These are phyloP conservation scores for Corythoichthys haematopterus DNA, from an alignment of 2,113 vertebrate genomes.

Conservation along the genomic window DNA sequence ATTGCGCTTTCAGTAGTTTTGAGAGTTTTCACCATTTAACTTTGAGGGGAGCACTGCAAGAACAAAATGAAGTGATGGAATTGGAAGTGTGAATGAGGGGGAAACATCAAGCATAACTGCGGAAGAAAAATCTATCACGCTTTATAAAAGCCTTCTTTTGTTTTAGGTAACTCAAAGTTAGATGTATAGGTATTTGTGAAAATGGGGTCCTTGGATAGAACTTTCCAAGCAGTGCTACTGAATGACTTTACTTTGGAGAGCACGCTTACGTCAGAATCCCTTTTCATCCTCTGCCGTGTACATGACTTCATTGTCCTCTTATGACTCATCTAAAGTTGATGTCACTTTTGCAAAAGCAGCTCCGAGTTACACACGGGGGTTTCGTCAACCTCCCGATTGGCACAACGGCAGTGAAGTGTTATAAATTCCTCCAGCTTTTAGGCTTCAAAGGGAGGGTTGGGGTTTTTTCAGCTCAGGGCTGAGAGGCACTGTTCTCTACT, in stretches of 20 bases:
- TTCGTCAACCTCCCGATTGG: neutral
- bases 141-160: neutral
- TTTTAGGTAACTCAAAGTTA: neutral
- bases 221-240: neutral
- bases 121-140: neutral
- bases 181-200: neutral
- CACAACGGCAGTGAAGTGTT: conserved; percentile 10
- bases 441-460: conserved; percentile 6
- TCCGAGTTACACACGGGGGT: neutral
- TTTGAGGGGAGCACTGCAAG: neutral
- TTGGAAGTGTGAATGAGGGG: neutral
- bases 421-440: conserved; percentile 40
- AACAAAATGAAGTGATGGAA: neutral
- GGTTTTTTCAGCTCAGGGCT: conserved; percentile 1
- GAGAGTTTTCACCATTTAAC: neutral
- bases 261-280: neutral
- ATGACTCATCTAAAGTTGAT: conserved; percentile 7
- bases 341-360: conserved; percentile 1
- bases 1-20: neutral
- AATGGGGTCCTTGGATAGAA: neutral
- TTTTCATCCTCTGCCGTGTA: neutral
- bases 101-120: neutral
- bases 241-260: neutral
- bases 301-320: neutral
- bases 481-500: too few species aligned